Conservation (phyloP, 2,113 vertebrate genomes). For the Eretmochelys imbricata region DNA sequence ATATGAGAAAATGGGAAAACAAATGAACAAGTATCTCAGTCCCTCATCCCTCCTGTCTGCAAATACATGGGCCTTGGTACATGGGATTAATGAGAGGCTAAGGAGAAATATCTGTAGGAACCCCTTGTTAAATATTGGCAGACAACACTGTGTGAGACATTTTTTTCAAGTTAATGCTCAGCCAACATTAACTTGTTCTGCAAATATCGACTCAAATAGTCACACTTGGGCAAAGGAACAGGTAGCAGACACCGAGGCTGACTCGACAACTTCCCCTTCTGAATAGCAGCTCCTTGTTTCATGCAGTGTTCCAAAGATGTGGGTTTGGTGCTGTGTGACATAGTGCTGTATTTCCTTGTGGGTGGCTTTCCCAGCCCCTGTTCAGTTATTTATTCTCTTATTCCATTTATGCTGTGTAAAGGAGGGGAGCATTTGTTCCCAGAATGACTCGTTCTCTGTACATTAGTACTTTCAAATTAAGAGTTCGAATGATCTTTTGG, state of each 20-base stretch:
- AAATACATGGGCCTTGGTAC: background rate
- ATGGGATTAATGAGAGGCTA: conserved; percentile 7
- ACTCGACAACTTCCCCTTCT: background rate
- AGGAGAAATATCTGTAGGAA: background rate
- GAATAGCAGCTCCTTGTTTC: background rate
- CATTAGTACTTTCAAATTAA: background rate
- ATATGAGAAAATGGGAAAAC: background rate
- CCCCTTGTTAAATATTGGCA: conserved; percentile 50
- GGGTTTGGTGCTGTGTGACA: background rate
- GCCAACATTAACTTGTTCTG: conserved; percentile 7
- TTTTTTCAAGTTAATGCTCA: conserved; percentile 46
- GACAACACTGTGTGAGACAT: background rate
- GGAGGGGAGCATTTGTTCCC: background rate
- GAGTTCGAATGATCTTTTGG: background rate
- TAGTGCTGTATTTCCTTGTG: accelerated
- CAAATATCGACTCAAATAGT: conserved; percentile 49
- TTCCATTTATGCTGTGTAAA: background rate
- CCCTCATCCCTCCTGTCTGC: background rate
- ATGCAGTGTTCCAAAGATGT: background rate
- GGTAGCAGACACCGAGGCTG: background rate
- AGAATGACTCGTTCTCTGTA: background rate
- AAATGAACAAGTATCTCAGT: background rate
- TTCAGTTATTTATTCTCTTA: background rate
- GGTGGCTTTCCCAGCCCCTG: background rate
- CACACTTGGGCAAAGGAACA: background rate